These are phyloP conservation scores for Palythoa grandis DNA, from an alignment of 92 coral and sea anemone species.

Conservation along the genomic window DNA sequence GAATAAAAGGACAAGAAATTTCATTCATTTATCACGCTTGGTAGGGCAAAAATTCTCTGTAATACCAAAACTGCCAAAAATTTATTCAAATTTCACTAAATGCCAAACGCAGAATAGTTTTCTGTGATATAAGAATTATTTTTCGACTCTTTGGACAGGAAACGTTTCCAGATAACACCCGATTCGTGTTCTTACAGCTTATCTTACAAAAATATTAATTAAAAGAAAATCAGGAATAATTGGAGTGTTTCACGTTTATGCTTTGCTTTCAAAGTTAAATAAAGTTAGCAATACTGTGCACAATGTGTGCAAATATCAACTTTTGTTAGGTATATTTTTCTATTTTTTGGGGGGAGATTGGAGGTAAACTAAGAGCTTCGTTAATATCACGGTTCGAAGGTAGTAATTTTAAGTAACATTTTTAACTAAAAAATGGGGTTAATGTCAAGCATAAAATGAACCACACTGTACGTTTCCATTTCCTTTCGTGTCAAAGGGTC, in stretches of 20 bases:
- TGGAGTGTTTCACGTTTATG: background rate
- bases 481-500: constrained; percentile 8
- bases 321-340: background rate
- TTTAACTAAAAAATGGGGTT: background rate
- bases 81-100: background rate
- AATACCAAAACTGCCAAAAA: background rate
- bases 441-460: background rate
- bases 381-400: background rate
- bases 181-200: background rate
- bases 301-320: background rate
- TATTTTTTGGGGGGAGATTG: background rate
- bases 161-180: background rate
- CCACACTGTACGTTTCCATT: background rate
- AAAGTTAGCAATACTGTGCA: constrained; percentile 1
- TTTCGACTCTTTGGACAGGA: background rate
- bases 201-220: constrained; percentile 14
- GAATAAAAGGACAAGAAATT: background rate
- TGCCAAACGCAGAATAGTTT: background rate
- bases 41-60: background rate
- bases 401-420: background rate
- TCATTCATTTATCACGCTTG: background rate
- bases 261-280: constrained; percentile 20
- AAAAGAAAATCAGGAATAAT: constrained; percentile 5
- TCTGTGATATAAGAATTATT: background rate
- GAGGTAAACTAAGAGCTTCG: background rate